Evolutionary conservation across 2,797 vertebrate genomes (phyloP), one percentile per base, ranked within the genome.

Genomic region (Oryzias dopingdopingensis): DNA sequence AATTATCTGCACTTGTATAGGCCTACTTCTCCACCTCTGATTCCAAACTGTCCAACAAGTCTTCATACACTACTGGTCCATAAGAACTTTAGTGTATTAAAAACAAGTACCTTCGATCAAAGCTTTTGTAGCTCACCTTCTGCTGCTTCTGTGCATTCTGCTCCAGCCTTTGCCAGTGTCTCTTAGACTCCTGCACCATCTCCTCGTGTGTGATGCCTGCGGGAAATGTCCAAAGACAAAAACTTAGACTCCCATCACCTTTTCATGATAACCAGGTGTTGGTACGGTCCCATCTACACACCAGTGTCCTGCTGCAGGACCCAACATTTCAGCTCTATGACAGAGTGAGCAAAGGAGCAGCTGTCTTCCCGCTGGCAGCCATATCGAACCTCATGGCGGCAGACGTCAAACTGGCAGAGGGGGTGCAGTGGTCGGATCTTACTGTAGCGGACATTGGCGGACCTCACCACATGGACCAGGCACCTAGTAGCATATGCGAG

Each of bases 281-380:
- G 14, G 4, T 43, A 43, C 29, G 29, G 29, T 10, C 29, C 7
- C 15, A 3, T 58, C 1, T 45, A 52, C 75, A 15, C 47, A 98
- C 97, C 96, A 24, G 96, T 97, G 81, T 98, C 96, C 67, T 98
- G 95, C 87, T 99, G 97, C 65, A 99, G 91, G 73, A 98, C 92
- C 97, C 97, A 99, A 86, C 97, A 94, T 81, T 96, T 96, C 59
- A 98, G 94, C 82, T 99, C 97, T 5, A 99, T 97, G 77, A 97
- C 95, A 6, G 96, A 98, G 81, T 99, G 97, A 64, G 97, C 97
- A 0, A 99, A 99, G 78, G 97, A 97, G 90, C 97, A 99, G 89
- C 95, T 96, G 89, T 98, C 96, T 81, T 98, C 97, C 0, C 96
- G 92, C 81, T 98, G 93, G 90, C 97, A 99, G 65, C 97, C 97